Evolutionary conservation across 2,797 vertebrate genomes (phyloP).

Genomic region (Pantherophis alleghaniensis): DNA sequence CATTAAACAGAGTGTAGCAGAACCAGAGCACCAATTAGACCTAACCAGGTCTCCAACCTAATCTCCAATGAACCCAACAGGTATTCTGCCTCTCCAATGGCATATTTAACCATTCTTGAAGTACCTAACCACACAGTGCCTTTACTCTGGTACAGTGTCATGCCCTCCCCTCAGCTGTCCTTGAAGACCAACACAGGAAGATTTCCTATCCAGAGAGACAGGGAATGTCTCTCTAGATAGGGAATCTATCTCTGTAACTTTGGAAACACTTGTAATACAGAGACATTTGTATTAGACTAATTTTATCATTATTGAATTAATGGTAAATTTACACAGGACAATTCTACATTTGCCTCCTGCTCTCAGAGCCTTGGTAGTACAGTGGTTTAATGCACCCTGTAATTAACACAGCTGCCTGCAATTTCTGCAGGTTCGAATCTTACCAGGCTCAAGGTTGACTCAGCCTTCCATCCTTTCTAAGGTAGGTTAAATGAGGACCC

Average conservation of each 20-base stretch:
- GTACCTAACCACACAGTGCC: neutral
- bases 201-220: neutral
- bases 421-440: too few species aligned
- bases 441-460: too few species aligned
- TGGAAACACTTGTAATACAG: neutral
- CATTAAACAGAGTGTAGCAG: neutral
- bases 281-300: neutral
- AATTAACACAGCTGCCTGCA: too few species aligned
- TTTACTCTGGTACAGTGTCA: neutral
- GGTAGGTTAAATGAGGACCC: too few species aligned
- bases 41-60: neutral
- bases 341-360: neutral
- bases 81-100: neutral
- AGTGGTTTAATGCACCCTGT: too few species aligned
- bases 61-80: neutral
- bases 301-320: neutral
- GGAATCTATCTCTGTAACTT: neutral
- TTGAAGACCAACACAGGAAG: neutral
- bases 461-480: too few species aligned
- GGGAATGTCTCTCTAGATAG: too few species aligned
- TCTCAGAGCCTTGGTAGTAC: too few species aligned
- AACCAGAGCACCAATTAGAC: neutral
- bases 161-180: neutral
- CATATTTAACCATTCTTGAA: neutral
- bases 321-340: neutral